phyloP scores from a whole-genome alignment of 2,888 invertebrate species.

The Schizaphis graminum region DNA sequence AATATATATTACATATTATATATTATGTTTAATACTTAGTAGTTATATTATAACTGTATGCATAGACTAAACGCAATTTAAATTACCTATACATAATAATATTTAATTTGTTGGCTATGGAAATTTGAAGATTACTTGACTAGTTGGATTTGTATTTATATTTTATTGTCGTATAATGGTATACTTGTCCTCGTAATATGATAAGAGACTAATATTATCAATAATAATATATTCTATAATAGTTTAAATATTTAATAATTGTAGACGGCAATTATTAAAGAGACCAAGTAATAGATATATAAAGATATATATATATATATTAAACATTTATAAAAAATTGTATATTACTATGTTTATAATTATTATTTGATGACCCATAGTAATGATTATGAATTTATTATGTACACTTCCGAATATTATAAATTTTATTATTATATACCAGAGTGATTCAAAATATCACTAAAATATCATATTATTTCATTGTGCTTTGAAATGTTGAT shows the following conservation, averaged over 20 bases:
- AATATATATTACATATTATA: neutral
- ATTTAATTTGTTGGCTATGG: neutral
- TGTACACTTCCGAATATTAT: neutral
- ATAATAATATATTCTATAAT: neutral
- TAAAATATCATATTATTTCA: neutral
- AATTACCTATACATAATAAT: neutral
- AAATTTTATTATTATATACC: neutral
- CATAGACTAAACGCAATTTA: neutral
- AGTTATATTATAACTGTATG: neutral
- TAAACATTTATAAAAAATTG: neutral
- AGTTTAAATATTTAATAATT: neutral
- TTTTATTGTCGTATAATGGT: neutral
- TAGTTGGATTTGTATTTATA: conserved; percentile 1
- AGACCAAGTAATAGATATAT: neutral
- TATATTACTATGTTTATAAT: neutral
- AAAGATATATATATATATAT: neutral
- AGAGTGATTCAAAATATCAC: neutral
- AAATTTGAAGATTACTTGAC: neutral
- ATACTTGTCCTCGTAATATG: neutral
- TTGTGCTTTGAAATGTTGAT: neutral
- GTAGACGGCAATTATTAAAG: neutral
- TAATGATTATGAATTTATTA: neutral
- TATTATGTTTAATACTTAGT: neutral
- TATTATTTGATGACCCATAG: neutral
- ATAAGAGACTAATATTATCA: neutral